phyloP scores from a whole-genome alignment of 2,797 vertebrate genomes.

The Loriculus beryllinus region DNA sequence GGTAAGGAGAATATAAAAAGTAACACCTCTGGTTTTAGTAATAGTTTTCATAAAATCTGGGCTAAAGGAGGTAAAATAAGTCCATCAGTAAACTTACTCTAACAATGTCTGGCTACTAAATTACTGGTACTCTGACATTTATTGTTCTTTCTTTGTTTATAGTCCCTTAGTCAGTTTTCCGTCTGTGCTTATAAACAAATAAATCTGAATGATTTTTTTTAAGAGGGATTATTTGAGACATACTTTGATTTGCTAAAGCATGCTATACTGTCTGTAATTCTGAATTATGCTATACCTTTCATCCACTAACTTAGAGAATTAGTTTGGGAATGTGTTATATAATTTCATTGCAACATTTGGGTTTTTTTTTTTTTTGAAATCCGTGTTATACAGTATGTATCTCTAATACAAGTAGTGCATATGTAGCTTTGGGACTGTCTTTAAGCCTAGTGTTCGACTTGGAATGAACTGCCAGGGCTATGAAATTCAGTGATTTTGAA shows the following conservation, averaged over 20 bases:
- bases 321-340: background rate
- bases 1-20: background rate
- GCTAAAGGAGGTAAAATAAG: slow-evolving; percentile 1
- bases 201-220: slow-evolving; percentile 48
- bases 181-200: slow-evolving; percentile 22
- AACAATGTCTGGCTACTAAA: background rate
- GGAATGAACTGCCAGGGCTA: background rate
- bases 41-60: background rate
- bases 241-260: slow-evolving; percentile 20
- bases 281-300: background rate
- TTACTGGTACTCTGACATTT: background rate
- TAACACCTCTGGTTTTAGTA: background rate
- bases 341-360: background rate
- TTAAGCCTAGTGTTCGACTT: background rate
- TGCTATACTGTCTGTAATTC: background rate
- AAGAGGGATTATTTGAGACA: slow-evolving; percentile 13
- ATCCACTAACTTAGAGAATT: slow-evolving; percentile 25
- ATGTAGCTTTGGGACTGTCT: background rate
- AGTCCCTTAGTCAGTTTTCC: background rate
- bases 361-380: background rate
- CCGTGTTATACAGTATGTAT: background rate
- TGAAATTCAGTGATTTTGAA: background rate
- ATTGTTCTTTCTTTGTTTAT: background rate
- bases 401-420: background rate
- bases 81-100: background rate